Base-by-base conservation (phyloP, 2,113 vertebrate genomes). In the Apodemus sylvaticus region DNA sequence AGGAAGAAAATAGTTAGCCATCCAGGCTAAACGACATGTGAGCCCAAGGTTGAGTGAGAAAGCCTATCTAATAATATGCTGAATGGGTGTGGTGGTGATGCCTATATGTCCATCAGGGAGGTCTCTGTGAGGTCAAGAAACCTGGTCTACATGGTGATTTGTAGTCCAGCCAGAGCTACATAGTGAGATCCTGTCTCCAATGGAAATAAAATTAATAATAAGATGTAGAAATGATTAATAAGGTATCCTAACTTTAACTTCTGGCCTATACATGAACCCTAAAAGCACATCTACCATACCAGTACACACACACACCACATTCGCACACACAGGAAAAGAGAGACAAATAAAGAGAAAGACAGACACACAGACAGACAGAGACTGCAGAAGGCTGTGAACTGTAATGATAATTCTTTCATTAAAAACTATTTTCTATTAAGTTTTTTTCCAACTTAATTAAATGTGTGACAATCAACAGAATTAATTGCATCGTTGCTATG, bases 381-480 rank as follows among this genome's bases (percentile, higher is more conserved):
- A 79, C n/a, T n/a, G n/a, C n/a, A n/a, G n/a, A n/a, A n/a, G n/a
- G n/a, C n/a, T n/a, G n/a, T n/a, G n/a, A n/a, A n/a, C n/a, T n/a
- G n/a, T n/a, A n/a, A n/a, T n/a, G n/a, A n/a, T 90, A 96, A 76
- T 94, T 78, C 91, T 77, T 83, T 93, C 82, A 86, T 85, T 94
- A 86, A 95, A 85, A 94, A 70, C 58, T 97, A 51, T 96, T 83
- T 95, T 92, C 85, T 94, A 16, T 82, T 83, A 94, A 73, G 45
- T 45, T 73, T 91, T 89, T 92, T 89, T 92, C 74, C 22, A 93
- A 76, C 62, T 86, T 96, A 94, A 96, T 94, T 94, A 94, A 97
- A 20, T 82, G 31, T 78, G 48, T 71, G 24, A 83, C 82, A 92
- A 91, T 96, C 93, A 96, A 78, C 74, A 88, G 62, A 68, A 91